Percentiles rank a stretch among this genome's conserved stretches.
Evolutionary conservation across 2,888 invertebrate genomes (phyloP).

Genomic region (Drosophila falleni): DNA sequence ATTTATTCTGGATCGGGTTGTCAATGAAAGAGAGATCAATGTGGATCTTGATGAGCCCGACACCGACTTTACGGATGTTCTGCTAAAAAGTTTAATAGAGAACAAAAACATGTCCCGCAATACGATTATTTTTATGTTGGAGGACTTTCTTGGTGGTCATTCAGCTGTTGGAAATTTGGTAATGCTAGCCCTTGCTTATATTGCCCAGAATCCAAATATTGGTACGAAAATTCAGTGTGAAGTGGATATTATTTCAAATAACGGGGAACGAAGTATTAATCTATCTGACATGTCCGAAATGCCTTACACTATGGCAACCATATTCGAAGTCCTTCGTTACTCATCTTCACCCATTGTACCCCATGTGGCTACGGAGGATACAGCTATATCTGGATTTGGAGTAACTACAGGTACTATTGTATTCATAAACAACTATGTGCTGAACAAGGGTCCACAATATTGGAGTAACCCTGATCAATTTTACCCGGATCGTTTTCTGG

Average conservation of each 20-base stretch:
- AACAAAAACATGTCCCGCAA: conserved; percentile 89
- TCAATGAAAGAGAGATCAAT: conserved; percentile 86
- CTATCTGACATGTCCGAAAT: conserved; percentile 89
- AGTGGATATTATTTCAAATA: conserved; percentile 88
- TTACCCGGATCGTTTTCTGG: conserved; percentile 91
- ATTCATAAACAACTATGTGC: conserved; percentile 93
- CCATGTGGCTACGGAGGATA: conserved; percentile 93
- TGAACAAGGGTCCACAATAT: conserved; percentile 91
- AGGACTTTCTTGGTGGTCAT: conserved; percentile 95
- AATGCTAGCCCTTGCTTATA: conserved; percentile 90
- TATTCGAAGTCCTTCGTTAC: conserved; percentile 92
- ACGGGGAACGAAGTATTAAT: conserved; percentile 86
- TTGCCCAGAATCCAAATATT: conserved; percentile 89
- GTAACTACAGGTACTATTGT: conserved; percentile 92
- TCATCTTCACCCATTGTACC: conserved; percentile 96
- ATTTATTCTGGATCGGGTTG: conserved; percentile 91
- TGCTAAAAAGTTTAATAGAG: conserved; percentile 89
- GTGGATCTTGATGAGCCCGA: conserved; percentile 88
- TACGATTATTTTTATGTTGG: conserved; percentile 92
- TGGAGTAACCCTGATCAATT: conserved; percentile 91
- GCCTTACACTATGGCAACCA: conserved; percentile 93
- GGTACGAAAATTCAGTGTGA: conserved; percentile 89
- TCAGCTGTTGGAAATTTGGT: conserved; percentile 94
- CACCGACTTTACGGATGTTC: conserved; percentile 92
- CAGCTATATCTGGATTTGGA: conserved; percentile 89